phyloP scores from a whole-genome alignment of 2,113 vertebrate genomes.

The Circaetus gallicus region DNA sequence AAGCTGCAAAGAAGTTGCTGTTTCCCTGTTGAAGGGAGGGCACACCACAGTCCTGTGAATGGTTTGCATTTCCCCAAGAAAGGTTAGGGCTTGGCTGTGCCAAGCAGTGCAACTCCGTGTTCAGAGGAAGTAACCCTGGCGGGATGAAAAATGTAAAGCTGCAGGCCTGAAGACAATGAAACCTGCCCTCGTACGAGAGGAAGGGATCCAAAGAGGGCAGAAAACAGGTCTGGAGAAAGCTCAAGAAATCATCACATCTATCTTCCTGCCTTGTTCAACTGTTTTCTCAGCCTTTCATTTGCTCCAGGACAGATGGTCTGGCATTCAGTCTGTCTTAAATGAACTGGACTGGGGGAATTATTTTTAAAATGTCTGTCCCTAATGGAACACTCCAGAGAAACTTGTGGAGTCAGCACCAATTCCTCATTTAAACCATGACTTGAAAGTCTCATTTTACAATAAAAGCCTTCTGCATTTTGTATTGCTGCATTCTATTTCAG shows the following conservation, averaged over 20 bases:
- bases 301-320: neutral
- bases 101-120: no score
- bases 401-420: neutral
- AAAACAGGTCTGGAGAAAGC: neutral
- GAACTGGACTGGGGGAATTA: no score
- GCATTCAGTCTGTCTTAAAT: neutral
- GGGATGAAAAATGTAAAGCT: neutral
- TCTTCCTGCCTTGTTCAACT: neutral
- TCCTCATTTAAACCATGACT: neutral
- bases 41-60: neutral
- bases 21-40: neutral
- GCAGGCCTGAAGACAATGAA: neutral
- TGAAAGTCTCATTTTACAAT: neutral
- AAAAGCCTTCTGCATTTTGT: neutral
- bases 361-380: neutral
- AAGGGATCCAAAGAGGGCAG: neutral
- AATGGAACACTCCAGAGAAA: neutral
- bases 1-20: neutral
- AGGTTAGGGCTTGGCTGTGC: neutral
- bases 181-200: neutral
- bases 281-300: neutral
- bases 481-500: neutral
- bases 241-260: neutral
- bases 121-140: neutral
- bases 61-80: neutral